phyloP scores from a whole-genome alignment of 2,888 invertebrate species.

The Caradrina kadenii region DNA sequence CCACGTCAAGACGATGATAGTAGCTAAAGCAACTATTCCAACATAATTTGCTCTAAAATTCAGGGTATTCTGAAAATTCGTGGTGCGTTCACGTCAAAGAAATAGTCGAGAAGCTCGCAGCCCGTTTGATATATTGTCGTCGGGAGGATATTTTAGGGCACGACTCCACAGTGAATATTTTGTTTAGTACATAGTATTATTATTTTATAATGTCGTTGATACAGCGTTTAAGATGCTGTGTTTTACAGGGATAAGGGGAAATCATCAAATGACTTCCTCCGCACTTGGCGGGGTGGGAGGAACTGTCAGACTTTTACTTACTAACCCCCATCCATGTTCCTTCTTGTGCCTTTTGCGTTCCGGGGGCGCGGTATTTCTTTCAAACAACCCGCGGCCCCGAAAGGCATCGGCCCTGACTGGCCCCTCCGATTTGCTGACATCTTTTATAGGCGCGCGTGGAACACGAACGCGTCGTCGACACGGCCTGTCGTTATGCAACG shows the following conservation, averaged over 20 bases:
- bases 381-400: too few relatives aligned
- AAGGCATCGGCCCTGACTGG: too few relatives aligned
- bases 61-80: constrained; percentile 80
- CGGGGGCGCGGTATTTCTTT: too few relatives aligned
- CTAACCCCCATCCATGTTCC: too few relatives aligned
- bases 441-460: too few relatives aligned
- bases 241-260: background rate
- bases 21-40: constrained; percentile 81
- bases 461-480: too few relatives aligned
- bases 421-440: too few relatives aligned
- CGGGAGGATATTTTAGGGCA: constrained; percentile 62
- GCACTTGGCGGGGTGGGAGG: too few relatives aligned
- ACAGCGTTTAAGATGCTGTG: background rate
- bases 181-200: constrained; percentile 61
- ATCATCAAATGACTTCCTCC: too few relatives aligned
- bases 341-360: too few relatives aligned
- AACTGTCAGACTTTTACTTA: too few relatives aligned
- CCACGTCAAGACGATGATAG: constrained; percentile 68
- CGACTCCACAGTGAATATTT: constrained; percentile 61
- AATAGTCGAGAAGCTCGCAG: constrained; percentile 69
- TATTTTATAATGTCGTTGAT: constrained; percentile 42
- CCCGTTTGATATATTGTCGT: constrained; percentile 71
- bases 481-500: too few relatives aligned
- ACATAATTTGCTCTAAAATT: constrained; percentile 82
- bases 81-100: constrained; percentile 83